Evolutionary conservation across 2,113 vertebrate species (phyloP).

Genomic region (Ageneiosus marmoratus): DNA sequence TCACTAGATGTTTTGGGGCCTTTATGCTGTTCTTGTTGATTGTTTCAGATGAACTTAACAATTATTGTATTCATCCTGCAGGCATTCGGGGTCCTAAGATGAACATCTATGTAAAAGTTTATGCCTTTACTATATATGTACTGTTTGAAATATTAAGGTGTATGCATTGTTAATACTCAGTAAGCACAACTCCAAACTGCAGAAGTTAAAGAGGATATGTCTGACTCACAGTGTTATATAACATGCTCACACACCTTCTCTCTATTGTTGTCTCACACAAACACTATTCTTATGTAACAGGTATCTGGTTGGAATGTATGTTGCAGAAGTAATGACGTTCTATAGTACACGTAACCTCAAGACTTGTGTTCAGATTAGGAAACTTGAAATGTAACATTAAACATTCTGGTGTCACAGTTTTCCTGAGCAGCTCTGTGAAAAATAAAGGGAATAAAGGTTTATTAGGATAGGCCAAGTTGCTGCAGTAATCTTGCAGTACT

Average conservation of each 20-base stretch:
- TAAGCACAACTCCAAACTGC: slow-evolving; percentile 19
- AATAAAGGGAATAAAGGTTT: neutral
- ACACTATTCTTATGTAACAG: neutral
- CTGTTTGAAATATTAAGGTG: slow-evolving; percentile 1
- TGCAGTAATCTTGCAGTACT: neutral
- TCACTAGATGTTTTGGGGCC: neutral
- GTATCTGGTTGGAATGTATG: neutral
- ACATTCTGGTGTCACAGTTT: neutral
- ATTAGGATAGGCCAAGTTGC: neutral
- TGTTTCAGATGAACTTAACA: neutral
- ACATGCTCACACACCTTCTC: slow-evolving; percentile 26
- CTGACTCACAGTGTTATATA: slow-evolving; percentile 40
- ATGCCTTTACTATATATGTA: neutral
- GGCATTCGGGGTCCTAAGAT: neutral
- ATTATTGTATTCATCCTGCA: neutral
- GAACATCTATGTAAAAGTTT: neutral
- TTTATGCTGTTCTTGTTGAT: neutral
- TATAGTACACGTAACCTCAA: neutral
- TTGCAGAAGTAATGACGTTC: neutral
- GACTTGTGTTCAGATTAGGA: neutral
- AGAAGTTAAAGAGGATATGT: slow-evolving; percentile 21
- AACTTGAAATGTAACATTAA: neutral
- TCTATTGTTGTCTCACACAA: slow-evolving; percentile 8
- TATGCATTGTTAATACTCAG: neutral
- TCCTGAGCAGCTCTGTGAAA: neutral